Base-by-base conservation (phyloP, 2,888 invertebrate species). In the Nomada lathburiana region DNA sequence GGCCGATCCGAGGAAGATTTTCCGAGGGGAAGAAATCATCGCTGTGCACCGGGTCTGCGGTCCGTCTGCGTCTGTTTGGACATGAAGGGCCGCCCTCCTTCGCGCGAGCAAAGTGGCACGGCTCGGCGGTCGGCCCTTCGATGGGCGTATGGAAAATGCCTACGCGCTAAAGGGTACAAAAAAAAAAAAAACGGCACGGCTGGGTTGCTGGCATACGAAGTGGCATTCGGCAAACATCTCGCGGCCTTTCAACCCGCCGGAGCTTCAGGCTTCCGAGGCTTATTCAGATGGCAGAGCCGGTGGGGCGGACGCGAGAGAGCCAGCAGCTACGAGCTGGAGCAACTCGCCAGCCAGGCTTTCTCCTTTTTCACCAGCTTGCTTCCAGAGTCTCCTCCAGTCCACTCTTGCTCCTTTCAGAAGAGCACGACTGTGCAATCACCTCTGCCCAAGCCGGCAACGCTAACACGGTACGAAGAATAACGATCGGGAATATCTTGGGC, bases 211-310 rank as follows among this genome's bases (percentile, higher is more conserved):
- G 91, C 90, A 92, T 92, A 91, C 89, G 89, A 91, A 92, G 91
- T 89, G 88, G 89, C 89, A 90, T 91, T 90, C 89, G 87, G 88
- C 87, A 92, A 91, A 90, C 90, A 91, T 88, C 87, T 85, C 83
- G 84, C 82, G 83, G 89, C 90, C 90, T 91, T 91, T 90, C 87
- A 89, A 90, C 90, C 86, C 76, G 67, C 73, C 75, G 71, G 67
- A 83, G 86, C 82, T 84, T 71, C 69, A 79, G 81, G 86, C 87
- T 86, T 80, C 67, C 82, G 85, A 88, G 89, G 86, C 91, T 91
- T 91, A 91, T 92, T 92, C 90, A 91, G 91, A 91, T 91, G 84
- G 76, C 74, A 83, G 78, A 29, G 20, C 18, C 29, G 16, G n/a
- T 50, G 13, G 52, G 42, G 64, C 18, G 50, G 76, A 42, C 50